These are phyloP conservation scores for Listrodromus nycthemerus DNA, from an alignment of 2,888 invertebrate genomes.

Conservation along the genomic window DNA sequence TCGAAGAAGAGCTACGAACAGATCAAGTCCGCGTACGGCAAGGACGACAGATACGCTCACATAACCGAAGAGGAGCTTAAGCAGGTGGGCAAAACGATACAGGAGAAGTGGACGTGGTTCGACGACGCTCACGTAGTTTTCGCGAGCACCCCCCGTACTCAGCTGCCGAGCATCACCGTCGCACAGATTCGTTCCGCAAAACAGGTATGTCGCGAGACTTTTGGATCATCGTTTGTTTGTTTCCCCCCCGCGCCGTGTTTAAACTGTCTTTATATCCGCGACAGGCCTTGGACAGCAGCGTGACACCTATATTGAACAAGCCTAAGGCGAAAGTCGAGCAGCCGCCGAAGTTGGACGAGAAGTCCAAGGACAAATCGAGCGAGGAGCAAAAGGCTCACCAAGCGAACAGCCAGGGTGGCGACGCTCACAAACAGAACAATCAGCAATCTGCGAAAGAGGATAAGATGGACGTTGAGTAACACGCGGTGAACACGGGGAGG, in stretches of 20 bases:
- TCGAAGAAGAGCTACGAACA: conserved; percentile 92
- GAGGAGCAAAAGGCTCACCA: conserved; percentile 79
- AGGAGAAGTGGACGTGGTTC: conserved; percentile 88
- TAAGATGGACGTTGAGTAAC: conserved; percentile 85
- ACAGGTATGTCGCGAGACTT: conserved; percentile 87
- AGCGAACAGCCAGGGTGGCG: conserved; percentile 76
- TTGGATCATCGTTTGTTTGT: conserved; percentile 77
- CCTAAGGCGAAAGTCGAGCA: conserved; percentile 93
- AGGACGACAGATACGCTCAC: conserved; percentile 92
- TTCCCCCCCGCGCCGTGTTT: conserved; percentile 27
- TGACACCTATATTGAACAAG: conserved; percentile 92
- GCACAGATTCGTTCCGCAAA: conserved; percentile 92
- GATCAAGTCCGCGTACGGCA: conserved; percentile 85
- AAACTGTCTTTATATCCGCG: conserved; percentile 54
- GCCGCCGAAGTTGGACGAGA: conserved; percentile 86
- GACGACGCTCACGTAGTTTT: conserved; percentile 90
- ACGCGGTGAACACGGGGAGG: conserved; percentile 53
- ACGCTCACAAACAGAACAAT: conserved; percentile 76
- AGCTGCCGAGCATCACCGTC: conserved; percentile 91
- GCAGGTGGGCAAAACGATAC: conserved; percentile 90
- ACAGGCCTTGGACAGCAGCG: conserved; percentile 86
- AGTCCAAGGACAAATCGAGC: conserved; percentile 79
- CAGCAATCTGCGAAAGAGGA: conserved; percentile 79
- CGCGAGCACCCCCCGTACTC: conserved; percentile 88
- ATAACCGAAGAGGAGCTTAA: conserved; percentile 93